phyloP scores from a whole-genome alignment of 2,888 invertebrate genomes.

The Anagyrus pseudococci region DNA sequence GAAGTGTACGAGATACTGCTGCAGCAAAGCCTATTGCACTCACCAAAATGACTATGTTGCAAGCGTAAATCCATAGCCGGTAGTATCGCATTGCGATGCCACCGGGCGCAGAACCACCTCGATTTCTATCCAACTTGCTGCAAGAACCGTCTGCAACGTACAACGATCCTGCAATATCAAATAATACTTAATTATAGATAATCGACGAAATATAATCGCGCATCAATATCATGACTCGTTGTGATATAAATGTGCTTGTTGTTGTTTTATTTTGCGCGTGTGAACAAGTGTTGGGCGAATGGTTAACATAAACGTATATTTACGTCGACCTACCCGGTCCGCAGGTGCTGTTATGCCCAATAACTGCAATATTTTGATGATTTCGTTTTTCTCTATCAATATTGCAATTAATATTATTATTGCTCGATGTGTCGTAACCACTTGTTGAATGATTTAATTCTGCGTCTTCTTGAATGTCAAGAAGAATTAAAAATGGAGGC shows the following conservation, averaged over 20 bases:
- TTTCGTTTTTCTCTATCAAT: conserved; percentile 34
- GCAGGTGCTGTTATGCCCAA: conserved; percentile 41
- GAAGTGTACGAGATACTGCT: conserved; percentile 74
- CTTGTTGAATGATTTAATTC: conserved; percentile 43
- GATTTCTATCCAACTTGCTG: conserved; percentile 53
- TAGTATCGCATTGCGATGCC: conserved; percentile 80
- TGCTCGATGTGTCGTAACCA: conserved; percentile 32
- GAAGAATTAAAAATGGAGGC: conserved; percentile 54
- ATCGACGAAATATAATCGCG: too few relatives aligned
- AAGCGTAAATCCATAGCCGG: conserved; percentile 91
- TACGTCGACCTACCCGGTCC: conserved; percentile 20
- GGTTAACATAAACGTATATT: too few relatives aligned
- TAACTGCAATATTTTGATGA: conserved; percentile 46
- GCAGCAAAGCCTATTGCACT: conserved; percentile 82
- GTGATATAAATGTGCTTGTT: neutral
- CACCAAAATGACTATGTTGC: conserved; percentile 85
- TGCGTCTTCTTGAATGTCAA: conserved; percentile 50
- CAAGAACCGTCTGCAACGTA: conserved; percentile 63
- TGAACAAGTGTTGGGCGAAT: too few relatives aligned
- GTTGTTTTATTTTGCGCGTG: too few relatives aligned
- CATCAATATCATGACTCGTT: too few relatives aligned
- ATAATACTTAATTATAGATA: neutral
- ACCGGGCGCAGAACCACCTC: conserved; percentile 19
- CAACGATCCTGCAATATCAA: conserved; percentile 32
- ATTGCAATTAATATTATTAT: conserved; percentile 35